These are phyloP conservation scores for Nephrocerus scutellatus DNA, from an alignment of 2,888 invertebrate species.

Conservation along the genomic window DNA sequence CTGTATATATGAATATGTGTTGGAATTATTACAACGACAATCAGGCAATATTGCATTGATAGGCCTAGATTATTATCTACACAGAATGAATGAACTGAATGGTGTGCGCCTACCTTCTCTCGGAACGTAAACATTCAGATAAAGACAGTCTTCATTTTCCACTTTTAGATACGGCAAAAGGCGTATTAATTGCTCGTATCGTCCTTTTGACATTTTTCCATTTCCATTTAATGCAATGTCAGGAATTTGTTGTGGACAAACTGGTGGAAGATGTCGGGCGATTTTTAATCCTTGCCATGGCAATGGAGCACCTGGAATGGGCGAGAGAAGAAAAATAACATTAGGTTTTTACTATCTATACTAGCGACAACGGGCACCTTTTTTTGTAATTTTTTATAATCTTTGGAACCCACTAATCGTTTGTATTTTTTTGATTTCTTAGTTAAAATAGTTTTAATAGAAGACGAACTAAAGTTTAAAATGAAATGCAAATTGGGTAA, in stretches of 20 bases:
- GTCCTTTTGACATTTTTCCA: conserved; percentile 57
- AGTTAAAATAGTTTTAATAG: no score
- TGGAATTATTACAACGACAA: not conserved
- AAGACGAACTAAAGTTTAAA: no score
- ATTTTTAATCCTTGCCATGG: conserved; percentile 69
- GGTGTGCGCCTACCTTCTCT: conserved; percentile 61
- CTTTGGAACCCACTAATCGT: not conserved
- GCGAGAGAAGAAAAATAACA: conserved; percentile 1
- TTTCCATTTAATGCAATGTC: conserved; percentile 52
- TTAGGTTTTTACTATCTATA: conserved; percentile 10
- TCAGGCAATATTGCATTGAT: not conserved
- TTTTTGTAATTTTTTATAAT: no score
- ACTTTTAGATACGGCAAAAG: conserved; percentile 62
- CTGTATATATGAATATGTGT: not conserved
- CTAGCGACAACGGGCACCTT: no score
- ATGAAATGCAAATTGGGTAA: no score
- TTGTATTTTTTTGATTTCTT: not conserved
- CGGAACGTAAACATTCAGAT: conserved; percentile 87
- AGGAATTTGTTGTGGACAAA: conserved; percentile 80
- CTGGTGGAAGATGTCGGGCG: conserved; percentile 67
- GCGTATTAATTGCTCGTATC: conserved; percentile 64
- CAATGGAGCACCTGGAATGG: conserved; percentile 62
- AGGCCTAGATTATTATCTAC: no score
- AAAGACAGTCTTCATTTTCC: conserved; percentile 82
- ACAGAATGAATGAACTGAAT: not conserved